A percentile compares a stretch with the other conserved stretches of the same genome.
Conservation (phyloP, 2,888 invertebrate species). For the Mayetiola destructor region DNA sequence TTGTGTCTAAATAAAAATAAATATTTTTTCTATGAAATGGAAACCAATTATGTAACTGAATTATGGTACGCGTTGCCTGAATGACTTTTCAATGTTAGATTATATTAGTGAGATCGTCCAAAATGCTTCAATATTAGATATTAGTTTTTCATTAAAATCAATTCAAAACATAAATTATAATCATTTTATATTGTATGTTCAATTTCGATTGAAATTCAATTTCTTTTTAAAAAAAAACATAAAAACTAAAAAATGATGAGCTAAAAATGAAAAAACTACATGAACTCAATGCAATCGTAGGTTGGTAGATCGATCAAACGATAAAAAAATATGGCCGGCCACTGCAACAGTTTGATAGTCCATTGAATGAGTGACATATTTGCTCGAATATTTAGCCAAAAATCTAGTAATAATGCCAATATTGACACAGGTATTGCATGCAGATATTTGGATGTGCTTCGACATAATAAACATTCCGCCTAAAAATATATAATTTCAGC, state of each 20-base stretch:
- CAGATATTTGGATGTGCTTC: conserved; percentile 29
- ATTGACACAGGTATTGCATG: conserved; percentile 30
- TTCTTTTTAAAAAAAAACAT: neutral
- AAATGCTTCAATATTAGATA: too few relatives aligned
- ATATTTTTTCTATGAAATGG: too few relatives aligned
- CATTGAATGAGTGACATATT: conserved; percentile 27
- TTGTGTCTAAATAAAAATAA: too few relatives aligned
- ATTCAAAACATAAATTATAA: neutral
- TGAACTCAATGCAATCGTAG: conserved; percentile 27
- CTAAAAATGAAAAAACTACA: conserved; percentile 16
- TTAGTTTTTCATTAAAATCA: too few relatives aligned
- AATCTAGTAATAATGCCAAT: conserved; percentile 28
- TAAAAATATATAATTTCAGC: conserved; percentile 23
- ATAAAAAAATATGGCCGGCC: conserved; percentile 30
- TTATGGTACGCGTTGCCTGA: too few relatives aligned
- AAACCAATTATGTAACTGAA: too few relatives aligned
- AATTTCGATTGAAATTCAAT: neutral
- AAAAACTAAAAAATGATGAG: neutral
- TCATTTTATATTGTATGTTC: too few relatives aligned
- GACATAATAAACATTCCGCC: conserved; percentile 31
- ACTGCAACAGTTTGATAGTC: conserved; percentile 31
- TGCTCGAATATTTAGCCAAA: conserved; percentile 28
- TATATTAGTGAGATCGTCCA: too few relatives aligned
- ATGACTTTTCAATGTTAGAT: too few relatives aligned
- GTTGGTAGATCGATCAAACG: conserved; percentile 29